Conservation (phyloP, 2,797 vertebrate species). For the Sebastes kiyomatsui region DNA sequence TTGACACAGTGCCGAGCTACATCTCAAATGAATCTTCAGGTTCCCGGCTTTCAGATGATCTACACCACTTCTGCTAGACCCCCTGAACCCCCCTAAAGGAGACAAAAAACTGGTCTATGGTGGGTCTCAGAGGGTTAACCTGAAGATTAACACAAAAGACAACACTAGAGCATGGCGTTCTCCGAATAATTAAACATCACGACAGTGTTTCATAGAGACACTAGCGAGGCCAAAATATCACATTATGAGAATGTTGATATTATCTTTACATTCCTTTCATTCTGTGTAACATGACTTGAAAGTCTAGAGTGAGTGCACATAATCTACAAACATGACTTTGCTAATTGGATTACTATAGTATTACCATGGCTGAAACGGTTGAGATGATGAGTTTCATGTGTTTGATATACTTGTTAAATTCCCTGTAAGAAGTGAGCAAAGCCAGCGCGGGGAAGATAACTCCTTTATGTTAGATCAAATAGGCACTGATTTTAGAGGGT, state of each 20-base stretch:
- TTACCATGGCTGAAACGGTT: conserved; percentile 23
- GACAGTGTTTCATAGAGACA: neutral
- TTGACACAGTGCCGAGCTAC: too few relatives aligned
- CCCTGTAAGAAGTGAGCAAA: neutral
- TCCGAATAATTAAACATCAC: neutral
- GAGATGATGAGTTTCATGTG: conserved; percentile 22
- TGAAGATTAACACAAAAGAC: neutral
- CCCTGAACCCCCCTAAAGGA: too few relatives aligned
- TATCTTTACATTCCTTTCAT: neutral
- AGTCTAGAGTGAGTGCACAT: neutral
- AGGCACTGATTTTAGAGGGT: conserved; percentile 35
- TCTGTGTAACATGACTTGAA: conserved; percentile 9
- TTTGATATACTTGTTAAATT: conserved; percentile 40
- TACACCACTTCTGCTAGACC: too few relatives aligned
- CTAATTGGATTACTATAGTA: conserved; percentile 47
- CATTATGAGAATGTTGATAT: neutral
- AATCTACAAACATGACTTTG: conserved; percentile 33
- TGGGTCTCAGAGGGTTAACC: neutral
- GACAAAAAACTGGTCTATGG: too few relatives aligned
- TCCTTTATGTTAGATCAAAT: conserved; percentile 51
- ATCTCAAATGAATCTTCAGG: too few relatives aligned
- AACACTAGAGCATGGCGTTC: neutral
- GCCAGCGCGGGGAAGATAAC: conserved; percentile 7
- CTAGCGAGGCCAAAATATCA: neutral
- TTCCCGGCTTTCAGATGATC: too few relatives aligned